phyloP scores from a whole-genome alignment of 2,888 invertebrate genomes.

The Ochropacha duplaris region DNA sequence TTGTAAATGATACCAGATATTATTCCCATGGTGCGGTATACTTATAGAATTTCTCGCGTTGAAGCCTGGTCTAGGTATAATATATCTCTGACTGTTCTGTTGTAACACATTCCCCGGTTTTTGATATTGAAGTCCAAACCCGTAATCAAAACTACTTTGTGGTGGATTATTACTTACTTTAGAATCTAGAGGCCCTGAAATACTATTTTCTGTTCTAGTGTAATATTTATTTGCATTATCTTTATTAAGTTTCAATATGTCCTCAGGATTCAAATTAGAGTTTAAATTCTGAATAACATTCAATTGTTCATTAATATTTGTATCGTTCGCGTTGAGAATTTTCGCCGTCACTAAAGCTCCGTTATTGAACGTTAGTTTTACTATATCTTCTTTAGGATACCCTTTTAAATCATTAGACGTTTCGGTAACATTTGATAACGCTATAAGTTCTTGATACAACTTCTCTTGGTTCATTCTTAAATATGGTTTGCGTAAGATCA shows the following conservation, averaged over 20 bases:
- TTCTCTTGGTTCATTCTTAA: conserved; percentile 38
- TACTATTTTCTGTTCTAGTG: background rate
- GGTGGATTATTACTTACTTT: background rate
- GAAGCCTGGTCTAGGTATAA: background rate
- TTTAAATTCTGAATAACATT: conserved; percentile 35
- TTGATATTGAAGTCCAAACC: background rate
- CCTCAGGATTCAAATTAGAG: conserved; percentile 33
- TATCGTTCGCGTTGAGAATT: conserved; percentile 34
- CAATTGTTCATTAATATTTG: conserved; percentile 32
- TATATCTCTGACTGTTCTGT: background rate
- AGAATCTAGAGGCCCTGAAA: background rate
- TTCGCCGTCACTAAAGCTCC: conserved; percentile 56
- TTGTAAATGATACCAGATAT: background rate
- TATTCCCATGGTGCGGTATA: no score
- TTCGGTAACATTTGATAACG: conserved; percentile 43
- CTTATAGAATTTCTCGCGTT: no score
- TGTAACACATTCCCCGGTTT: background rate
- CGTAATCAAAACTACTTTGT: background rate
- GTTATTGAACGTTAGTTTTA: conserved; percentile 40
- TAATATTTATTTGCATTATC: background rate
- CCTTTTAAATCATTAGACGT: conserved; percentile 46
- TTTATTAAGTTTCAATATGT: conserved; percentile 10
- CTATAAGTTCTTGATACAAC: conserved; percentile 46
- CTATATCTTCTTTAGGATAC: conserved; percentile 43
- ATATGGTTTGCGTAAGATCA: conserved; percentile 38